Evolutionary conservation across 2,113 vertebrate species (phyloP), one percentile per base, ranked within the genome.

Genomic region (Dinomys branickii): DNA sequence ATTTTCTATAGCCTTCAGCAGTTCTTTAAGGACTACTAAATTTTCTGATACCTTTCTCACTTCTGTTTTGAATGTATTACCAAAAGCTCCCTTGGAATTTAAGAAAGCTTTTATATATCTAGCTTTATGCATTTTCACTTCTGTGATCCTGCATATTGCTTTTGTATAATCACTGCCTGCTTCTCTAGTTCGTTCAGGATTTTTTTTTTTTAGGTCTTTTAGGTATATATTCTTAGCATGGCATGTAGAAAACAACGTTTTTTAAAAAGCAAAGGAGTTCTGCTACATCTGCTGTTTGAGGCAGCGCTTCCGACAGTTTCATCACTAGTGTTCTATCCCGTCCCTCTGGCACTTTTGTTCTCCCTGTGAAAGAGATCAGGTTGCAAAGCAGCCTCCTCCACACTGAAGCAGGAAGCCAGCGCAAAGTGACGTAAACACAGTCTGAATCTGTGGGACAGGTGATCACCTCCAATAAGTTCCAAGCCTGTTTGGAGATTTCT

Each of bases 211-310:
- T 82, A 52, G 56, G 91, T 59, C 85, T 81, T 82, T 94, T 67
- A 63, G 58, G 78, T 87, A 35, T 84, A 1, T 92, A 77, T 92
- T 94, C 95, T 97, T 96, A 95, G 81, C 38, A 65, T 50, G 63
- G 47, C 28, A 47, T 67, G 47, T 61, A 50, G 94, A 95, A 95
- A 80, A 56, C 22, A 94, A 61, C 44, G 6, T 35, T 54, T 93
- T 52, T 47, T 35, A 5, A 82, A 96, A 96, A 82, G 52, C 19
- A 71, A 96, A 82, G 52, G 16, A 71, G 11, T 71, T 94, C 44
- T 88, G 65, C n/a, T 71, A 38, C 75, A 78, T 81, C 82, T 94
- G 83, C 69, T 94, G 24, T 86, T 85, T 50, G 20, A 63, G 41
- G 65, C 73, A 86, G 73, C 78, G 59, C 92, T 50, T 38, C 59